Conservation (phyloP, 2,113 vertebrate genomes). For the Smithornis capensis region DNA sequence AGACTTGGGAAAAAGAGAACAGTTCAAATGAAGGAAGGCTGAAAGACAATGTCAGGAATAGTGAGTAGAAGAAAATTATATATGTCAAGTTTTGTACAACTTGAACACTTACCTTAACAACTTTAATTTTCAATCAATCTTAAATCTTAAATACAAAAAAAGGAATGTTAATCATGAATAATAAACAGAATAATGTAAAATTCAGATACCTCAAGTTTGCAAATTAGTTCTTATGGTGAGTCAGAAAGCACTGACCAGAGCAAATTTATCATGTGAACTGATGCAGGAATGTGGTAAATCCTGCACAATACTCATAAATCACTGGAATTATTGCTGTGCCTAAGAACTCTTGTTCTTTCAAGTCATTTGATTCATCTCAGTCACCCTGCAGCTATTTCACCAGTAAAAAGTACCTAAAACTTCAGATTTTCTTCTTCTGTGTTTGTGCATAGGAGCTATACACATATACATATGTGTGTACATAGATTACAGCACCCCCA, state of each 20-base stretch:
- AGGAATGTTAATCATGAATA: not conserved
- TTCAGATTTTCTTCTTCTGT: not conserved
- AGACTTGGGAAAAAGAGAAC: not conserved
- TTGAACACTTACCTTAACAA: not conserved
- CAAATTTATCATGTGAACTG: slow-evolving; percentile 30
- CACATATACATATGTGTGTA: accelerated
- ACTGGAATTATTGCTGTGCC: not conserved
- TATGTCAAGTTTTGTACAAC: not conserved
- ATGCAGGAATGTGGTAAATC: slow-evolving; percentile 27
- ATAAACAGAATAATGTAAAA: slow-evolving; percentile 43
- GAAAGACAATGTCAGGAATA: not conserved
- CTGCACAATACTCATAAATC: slow-evolving; percentile 34
- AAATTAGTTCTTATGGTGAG: slow-evolving; percentile 4
- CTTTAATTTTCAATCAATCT: not conserved
- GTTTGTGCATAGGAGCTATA: not conserved
- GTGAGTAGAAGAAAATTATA: not conserved
- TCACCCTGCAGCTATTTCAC: not conserved
- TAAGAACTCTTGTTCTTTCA: slow-evolving; percentile 40
- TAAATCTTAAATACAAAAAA: not conserved
- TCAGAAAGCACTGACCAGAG: slow-evolving; percentile 40
- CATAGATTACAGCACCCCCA: accelerated
- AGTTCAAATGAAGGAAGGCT: not conserved
- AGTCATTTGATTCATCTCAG: slow-evolving; percentile 11
- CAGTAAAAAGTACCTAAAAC: not conserved
- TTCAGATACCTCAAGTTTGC: slow-evolving; percentile 16